Conservation (phyloP, 2,113 vertebrate genomes). For the Chinchilla lanigera region DNA sequence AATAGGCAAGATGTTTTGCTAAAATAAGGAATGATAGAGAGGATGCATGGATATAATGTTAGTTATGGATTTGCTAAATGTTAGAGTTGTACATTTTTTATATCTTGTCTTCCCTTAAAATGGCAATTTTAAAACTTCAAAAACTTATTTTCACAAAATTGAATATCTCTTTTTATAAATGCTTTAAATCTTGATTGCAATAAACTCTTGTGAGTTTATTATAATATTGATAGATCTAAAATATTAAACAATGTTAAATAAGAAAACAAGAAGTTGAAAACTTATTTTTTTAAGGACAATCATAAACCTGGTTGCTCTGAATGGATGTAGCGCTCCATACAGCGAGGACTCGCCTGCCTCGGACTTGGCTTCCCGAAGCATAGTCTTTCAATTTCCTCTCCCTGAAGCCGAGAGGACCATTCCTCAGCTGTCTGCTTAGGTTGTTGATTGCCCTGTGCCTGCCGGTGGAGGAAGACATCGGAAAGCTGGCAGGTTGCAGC, state of each 20-base stretch:
- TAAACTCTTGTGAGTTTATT: not conserved
- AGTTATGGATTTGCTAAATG: not conserved
- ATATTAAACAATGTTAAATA: not conserved
- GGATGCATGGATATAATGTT: not conserved
- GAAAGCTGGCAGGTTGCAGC: not conserved
- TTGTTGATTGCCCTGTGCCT: not conserved
- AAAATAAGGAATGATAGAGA: not conserved
- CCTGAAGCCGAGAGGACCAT: not conserved
- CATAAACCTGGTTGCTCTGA: not conserved
- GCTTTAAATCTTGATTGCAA: conserved; percentile 27
- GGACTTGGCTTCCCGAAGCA: not conserved
- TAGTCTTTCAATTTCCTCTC: too few relatives aligned
- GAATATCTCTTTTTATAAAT: not conserved
- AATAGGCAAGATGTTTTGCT: not conserved
- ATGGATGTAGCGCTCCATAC: not conserved
- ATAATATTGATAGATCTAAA: not conserved
- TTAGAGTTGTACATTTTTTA: not conserved
- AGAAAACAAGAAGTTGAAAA: not conserved
- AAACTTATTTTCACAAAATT: not conserved
- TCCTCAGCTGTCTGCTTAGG: not conserved
- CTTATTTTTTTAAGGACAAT: not conserved
- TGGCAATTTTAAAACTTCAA: not conserved
- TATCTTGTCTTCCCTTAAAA: conserved; percentile 12
- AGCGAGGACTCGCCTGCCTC: not conserved
- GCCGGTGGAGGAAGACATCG: not conserved